phyloP scores from a whole-genome alignment of 2,797 vertebrate genomes.

The Cossypha niveicapilla region DNA sequence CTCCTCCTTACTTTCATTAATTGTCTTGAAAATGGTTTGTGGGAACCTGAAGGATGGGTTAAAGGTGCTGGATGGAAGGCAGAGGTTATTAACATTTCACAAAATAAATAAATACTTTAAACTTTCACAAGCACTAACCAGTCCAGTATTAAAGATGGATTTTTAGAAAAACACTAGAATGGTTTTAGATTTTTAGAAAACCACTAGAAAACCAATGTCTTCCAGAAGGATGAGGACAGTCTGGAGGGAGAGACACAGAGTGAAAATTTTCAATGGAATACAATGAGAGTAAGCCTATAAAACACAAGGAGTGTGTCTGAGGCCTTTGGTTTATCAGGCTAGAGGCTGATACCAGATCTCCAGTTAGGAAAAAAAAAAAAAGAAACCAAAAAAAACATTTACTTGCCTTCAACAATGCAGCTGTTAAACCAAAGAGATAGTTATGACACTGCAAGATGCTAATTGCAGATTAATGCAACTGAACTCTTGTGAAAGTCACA shows the following conservation, averaged over 20 bases:
- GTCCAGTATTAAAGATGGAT: background rate
- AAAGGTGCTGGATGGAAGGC: background rate
- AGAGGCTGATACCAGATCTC: background rate
- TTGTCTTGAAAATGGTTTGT: background rate
- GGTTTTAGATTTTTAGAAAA: background rate
- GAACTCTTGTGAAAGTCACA: background rate
- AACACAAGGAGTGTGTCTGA: background rate
- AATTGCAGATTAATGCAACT: background rate
- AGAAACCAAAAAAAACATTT: background rate
- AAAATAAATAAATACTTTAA: background rate
- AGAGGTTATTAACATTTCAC: background rate
- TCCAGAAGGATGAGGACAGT: background rate
- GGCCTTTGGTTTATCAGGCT: background rate
- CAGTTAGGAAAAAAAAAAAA: background rate
- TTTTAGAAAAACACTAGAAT: background rate
- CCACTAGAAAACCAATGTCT: background rate
- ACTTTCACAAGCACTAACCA: background rate
- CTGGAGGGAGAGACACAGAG: background rate
- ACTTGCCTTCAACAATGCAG: background rate
- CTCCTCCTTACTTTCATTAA: background rate
- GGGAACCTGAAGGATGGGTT: background rate
- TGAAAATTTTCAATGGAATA: background rate
- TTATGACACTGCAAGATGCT: background rate
- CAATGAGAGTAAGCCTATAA: background rate
- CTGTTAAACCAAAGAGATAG: background rate